A percentile compares a stretch with the other conserved stretches of the same genome.
Conservation (phyloP, 2,797 vertebrate genomes). For the Falco cherrug region DNA sequence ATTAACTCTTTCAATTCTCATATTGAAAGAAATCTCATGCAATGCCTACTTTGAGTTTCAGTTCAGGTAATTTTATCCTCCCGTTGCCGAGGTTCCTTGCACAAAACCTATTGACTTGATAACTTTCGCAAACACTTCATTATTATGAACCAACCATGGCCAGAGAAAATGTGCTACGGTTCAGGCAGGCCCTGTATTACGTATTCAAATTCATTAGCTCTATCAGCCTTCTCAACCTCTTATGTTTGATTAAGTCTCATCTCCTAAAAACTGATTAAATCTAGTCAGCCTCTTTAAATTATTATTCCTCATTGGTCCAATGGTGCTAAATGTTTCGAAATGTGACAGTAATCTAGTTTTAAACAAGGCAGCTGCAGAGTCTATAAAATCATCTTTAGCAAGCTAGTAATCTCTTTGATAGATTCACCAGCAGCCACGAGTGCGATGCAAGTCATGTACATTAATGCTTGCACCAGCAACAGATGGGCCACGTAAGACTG, state of each 20-base stretch:
- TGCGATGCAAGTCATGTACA: background rate
- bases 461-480: background rate
- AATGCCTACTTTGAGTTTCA: background rate
- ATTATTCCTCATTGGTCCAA: conserved; percentile 42
- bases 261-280: conserved; percentile 51
- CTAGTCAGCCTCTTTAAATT: conserved; percentile 5
- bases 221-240: background rate
- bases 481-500: background rate
- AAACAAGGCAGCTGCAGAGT: conserved; percentile 58
- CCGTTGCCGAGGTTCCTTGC: background rate
- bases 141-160: background rate
- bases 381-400: conserved; percentile 43
- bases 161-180: background rate
- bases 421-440: conserved; percentile 16
- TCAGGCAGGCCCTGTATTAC: background rate
- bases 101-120: background rate
- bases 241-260: conserved; percentile 47
- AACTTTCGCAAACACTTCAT: background rate
- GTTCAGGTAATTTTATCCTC: background rate
- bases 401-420: background rate
- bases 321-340: conserved; percentile 34
- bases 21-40: background rate
- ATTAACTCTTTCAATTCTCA: background rate
- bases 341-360: conserved; percentile 62
- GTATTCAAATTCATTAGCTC: conserved; percentile 21